These are phyloP conservation scores for Eudyptes chrysolophus DNA, from an alignment of 2,113 vertebrate genomes.

Conservation along the genomic window DNA sequence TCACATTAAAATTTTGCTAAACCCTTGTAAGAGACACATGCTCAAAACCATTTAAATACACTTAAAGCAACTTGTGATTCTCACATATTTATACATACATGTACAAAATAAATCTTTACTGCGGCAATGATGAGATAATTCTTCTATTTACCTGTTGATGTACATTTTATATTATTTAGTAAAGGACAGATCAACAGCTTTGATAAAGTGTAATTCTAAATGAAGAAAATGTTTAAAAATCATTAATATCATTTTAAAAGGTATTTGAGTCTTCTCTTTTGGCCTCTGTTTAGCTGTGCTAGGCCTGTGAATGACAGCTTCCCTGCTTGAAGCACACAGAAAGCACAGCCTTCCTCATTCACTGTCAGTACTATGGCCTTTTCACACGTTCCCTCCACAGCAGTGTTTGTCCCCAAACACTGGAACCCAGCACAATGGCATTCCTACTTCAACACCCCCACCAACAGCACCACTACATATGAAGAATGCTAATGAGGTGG, in stretches of 20 bases:
- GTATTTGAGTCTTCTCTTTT: conserved; percentile 79
- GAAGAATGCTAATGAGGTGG: conserved; percentile 82
- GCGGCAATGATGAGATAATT: neutral
- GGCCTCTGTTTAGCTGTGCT: conserved; percentile 76
- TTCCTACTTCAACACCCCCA: conserved; percentile 80
- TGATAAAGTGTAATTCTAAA: conserved; percentile 41
- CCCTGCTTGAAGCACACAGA: conserved; percentile 82
- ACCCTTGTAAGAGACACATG: neutral
- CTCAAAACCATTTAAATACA: neutral
- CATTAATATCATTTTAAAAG: conserved; percentile 84
- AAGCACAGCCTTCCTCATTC: conserved; percentile 85
- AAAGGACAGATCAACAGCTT: neutral
- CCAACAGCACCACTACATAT: conserved; percentile 74
- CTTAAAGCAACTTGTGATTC: neutral
- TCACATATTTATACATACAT: neutral
- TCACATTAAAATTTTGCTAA: neutral
- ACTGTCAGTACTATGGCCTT: conserved; percentile 79
- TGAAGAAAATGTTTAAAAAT: conserved; percentile 69
- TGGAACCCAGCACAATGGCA: conserved; percentile 82
- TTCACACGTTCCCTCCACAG: conserved; percentile 86
- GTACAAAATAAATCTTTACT: neutral
- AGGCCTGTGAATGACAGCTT: conserved; percentile 83
- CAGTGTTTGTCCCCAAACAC: conserved; percentile 92
- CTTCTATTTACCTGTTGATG: neutral
- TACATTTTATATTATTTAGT: conserved; percentile 21